A percentile compares a stretch with the other conserved stretches of the same genome.
These are phyloP conservation scores for Poeciliopsis infans DNA, from an alignment of 2,797 vertebrate species.

Conservation along the genomic window DNA sequence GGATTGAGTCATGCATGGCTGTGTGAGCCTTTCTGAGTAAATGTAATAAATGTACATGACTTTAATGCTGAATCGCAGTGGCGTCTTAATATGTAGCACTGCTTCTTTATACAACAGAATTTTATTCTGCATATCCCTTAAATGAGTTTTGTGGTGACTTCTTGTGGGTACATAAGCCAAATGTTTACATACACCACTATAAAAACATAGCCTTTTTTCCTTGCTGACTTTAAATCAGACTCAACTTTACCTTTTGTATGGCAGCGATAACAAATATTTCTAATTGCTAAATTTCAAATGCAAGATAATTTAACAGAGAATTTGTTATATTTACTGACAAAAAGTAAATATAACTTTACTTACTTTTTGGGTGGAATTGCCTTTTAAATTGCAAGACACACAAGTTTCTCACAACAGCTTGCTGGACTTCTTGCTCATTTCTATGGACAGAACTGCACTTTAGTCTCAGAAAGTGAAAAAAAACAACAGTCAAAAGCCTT, in stretches of 20 bases:
- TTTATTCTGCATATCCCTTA: slow-evolving; percentile 42
- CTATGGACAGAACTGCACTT: not conserved
- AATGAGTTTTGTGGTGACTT: slow-evolving; percentile 49
- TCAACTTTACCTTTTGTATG: not conserved
- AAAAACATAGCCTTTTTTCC: not conserved
- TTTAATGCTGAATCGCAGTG: slow-evolving; percentile 79
- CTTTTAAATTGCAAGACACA: not conserved
- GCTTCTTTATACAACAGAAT: slow-evolving; percentile 51
- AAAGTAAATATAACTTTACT: too few species aligned
- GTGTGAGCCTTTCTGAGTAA: slow-evolving; percentile 79
- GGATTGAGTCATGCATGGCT: slow-evolving; percentile 84
- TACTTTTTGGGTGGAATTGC: not conserved
- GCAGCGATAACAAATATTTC: not conserved
- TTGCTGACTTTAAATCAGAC: not conserved
- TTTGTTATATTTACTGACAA: not conserved
- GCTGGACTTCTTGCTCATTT: not conserved
- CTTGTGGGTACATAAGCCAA: slow-evolving; percentile 11
- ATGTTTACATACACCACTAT: not conserved
- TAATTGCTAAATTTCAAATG: not conserved
- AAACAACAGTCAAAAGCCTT: not conserved
- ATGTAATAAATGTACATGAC: slow-evolving; percentile 81
- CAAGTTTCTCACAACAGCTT: not conserved
- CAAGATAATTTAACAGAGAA: too few species aligned
- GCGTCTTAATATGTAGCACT: slow-evolving; percentile 69
- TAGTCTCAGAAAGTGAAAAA: not conserved